Base-by-base conservation (phyloP, 2,888 invertebrate species). In the Scaptodrosophila latifasciaeformis region DNA sequence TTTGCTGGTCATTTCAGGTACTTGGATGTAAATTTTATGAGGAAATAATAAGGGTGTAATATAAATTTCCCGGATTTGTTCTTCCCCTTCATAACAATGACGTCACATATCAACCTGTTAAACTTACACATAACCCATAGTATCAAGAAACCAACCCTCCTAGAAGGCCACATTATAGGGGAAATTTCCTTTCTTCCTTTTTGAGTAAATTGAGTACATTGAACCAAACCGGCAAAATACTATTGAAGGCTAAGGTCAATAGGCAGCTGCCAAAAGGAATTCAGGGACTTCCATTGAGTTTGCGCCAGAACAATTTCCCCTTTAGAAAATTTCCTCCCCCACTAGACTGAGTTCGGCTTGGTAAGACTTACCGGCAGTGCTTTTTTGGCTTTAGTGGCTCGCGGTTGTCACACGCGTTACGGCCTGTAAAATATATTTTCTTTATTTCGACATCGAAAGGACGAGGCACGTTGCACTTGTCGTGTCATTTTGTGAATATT, bases 171-270 rank as follows among this genome's bases (percentile, higher is more conserved):
- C 24, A 17, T 5, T 15, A 13, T 34, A 18, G 10, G 31, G 43
- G 30, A 51, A 57, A 40, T 19, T 58, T 49, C 55, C 57, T 53
- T 44, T 15, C n/a, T 7, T 5, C 24, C 24, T 3, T 7, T 7
- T 5, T 7, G 7, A 3, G 29, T 43, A 47, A 44, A 60, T 49
- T 56, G 55, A 51, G 64, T 70, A 65, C 72, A 61, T 67, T 74
- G 68, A 78, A 77, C 78, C 52, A 65, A 39, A 52, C 81, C 77
- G 82, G 79, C 74, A 62, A 37, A 37, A 6, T 7, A 7, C 24
- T 17, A 17, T 13, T 64, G 77, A 79, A 81, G 82, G 82, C 81
- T 79, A 81, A 81, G 81, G 81, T 81, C 79, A 81, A 62, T 56
- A 74, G 13, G 37, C 37, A 37, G 17, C 31, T 35, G 35, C 15